These are phyloP conservation scores for Asarcornis scutulata DNA, from an alignment of 2,113 vertebrate genomes.

Conservation along the genomic window DNA sequence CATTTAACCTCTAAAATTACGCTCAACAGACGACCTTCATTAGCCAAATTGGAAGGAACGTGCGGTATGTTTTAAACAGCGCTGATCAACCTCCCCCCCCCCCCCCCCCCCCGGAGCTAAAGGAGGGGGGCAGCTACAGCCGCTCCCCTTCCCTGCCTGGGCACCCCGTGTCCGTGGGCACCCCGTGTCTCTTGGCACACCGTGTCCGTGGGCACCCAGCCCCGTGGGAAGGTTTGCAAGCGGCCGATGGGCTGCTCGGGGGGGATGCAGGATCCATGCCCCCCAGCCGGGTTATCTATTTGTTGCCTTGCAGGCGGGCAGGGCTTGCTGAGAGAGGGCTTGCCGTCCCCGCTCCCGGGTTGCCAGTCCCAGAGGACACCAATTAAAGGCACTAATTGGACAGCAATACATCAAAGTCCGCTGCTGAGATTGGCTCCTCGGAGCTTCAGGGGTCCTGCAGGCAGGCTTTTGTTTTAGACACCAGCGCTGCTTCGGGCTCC, in stretches of 20 bases:
- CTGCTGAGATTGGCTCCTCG: conserved; percentile 66
- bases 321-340: conserved; percentile 46
- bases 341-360: conserved; percentile 55
- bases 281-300: neutral
- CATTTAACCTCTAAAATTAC: conserved; percentile 52
- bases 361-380: conserved; percentile 78
- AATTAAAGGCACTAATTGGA: conserved; percentile 88
- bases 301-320: conserved; percentile 51
- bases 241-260: neutral
- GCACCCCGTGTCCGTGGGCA: neutral
- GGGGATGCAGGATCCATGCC: neutral
- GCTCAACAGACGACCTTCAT: conserved; percentile 14
- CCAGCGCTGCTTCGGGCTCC: neutral
- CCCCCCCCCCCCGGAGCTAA: neutral
- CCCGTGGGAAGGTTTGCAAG: neutral
- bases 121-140: neutral
- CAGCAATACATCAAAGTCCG: conserved; percentile 83
- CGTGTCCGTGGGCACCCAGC: neutral
- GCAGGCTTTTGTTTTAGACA: conserved; percentile 72
- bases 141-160: neutral
- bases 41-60: conserved; percentile 4
- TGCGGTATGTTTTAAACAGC: neutral
- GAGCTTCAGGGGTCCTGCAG: conserved; percentile 58
- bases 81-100: neutral
- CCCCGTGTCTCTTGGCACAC: neutral